These are phyloP conservation scores for Synanceia verrucosa DNA, from an alignment of 2,797 vertebrate genomes.

Conservation along the genomic window DNA sequence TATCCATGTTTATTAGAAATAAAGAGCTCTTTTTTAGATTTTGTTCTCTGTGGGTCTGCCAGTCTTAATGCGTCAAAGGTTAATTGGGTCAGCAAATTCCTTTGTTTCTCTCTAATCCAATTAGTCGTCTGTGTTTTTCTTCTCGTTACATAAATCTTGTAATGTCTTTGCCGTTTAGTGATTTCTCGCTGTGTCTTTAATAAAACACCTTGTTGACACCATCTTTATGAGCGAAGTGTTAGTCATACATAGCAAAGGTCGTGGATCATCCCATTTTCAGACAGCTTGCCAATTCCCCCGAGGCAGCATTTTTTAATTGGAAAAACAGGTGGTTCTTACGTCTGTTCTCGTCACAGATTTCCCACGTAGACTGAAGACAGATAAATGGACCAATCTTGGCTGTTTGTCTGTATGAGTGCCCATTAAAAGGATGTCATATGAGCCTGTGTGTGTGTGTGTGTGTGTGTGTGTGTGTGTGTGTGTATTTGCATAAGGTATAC, in stretches of 20 bases:
- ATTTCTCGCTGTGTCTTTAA: constrained; percentile 60
- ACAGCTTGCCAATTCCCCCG: constrained; percentile 61
- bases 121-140: constrained; percentile 38
- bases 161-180: constrained; percentile 49
- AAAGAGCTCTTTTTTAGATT: constrained; percentile 82
- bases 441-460: constrained; percentile 15
- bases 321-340: constrained; percentile 66
- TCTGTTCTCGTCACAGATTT: constrained; percentile 53
- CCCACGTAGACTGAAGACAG: constrained; percentile 33
- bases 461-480: constrained; percentile 12
- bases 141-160: constrained; percentile 48
- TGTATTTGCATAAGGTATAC: constrained; percentile 46
- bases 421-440: constrained; percentile 33
- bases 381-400: constrained; percentile 39
- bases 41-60: constrained; percentile 31
- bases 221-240: constrained; percentile 62
- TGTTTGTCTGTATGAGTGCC: constrained; percentile 23
- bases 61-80: constrained; percentile 26
- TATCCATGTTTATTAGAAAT: constrained; percentile 83
- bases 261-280: constrained; percentile 64
- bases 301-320: constrained; percentile 54
- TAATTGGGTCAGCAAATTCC: constrained; percentile 18
- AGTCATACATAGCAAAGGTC: constrained; percentile 65
- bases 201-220: constrained; percentile 71
- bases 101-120: constrained; percentile 47